Evolutionary conservation across 2,888 invertebrate species (phyloP), one percentile per base, ranked within the genome.

Genomic region (Salticus scenicus): DNA sequence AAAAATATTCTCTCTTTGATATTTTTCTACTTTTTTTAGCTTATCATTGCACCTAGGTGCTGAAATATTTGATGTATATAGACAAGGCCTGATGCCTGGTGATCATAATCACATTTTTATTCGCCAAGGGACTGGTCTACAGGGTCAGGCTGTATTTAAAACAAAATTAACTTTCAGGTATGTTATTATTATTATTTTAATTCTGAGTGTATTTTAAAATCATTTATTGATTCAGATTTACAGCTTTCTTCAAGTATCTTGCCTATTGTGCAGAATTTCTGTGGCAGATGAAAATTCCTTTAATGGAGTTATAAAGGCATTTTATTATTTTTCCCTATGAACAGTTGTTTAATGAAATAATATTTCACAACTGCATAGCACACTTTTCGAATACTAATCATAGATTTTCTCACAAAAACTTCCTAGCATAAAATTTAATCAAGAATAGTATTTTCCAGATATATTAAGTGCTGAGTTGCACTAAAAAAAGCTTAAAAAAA

Each of bases 41-140:
- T 95, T 98, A 94, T 98, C 98, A 17, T 93, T 99, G 37, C 98
- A 99, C 91, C 94, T 99, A 80, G 99, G 99, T 30, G 95, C 96
- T 41, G 99, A 99, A 93, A 97, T 99, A 89, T 99, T 99, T 91
- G 99, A 99, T 91, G 96, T 99, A 0, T 97, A 98, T 91, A 96
- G 96, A 89, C 98, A 98, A 91, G 96, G 97, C 0, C 91, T 97
- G 17, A 91, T 93, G 72, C 92, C 95, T 93, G 98, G 98, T 14
- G 98, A 98, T 91, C 97, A 98, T 92, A 99, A 99, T 92, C 99
- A 99, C 91, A 92, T 99, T 88, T 99, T 98, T 92, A 97, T 99
- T 87, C 94, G 99, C 0, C 98, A 99, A 94, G 98, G 98, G 57
- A 98, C 98, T 0, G 98, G 98, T 93, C 93, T 99, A 0, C 98